Evolutionary conservation across 92 coral and sea anemone species (phyloP).

Genomic region (Pocillopora meandrina): DNA sequence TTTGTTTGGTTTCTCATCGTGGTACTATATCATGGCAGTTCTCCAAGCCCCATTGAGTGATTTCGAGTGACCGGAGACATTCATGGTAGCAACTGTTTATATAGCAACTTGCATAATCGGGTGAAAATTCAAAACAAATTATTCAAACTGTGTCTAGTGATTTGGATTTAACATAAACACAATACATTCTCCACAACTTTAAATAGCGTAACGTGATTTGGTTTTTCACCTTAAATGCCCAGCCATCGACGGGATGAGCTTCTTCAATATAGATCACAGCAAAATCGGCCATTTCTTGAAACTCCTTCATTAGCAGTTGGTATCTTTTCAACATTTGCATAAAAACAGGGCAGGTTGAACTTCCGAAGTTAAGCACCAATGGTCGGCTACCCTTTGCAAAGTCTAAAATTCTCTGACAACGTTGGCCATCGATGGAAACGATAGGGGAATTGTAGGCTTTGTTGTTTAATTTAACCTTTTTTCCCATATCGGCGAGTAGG

Average conservation of each 20-base stretch:
- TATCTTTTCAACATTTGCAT: constrained; percentile 44
- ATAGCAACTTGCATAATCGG: background rate
- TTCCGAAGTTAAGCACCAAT: constrained; percentile 75
- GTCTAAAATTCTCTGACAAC: constrained; percentile 54
- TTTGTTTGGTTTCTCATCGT: background rate
- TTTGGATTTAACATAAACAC: background rate
- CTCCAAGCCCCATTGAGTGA: background rate
- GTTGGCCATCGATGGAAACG: constrained; percentile 52
- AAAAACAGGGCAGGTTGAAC: constrained; percentile 76
- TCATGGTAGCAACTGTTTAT: background rate
- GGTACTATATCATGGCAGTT: background rate
- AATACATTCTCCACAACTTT: background rate
- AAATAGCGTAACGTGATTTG: background rate
- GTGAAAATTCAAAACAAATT: background rate
- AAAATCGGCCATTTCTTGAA: constrained; percentile 85
- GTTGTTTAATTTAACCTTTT: constrained; percentile 53
- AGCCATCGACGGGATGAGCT: constrained; percentile 91
- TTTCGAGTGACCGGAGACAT: too few species aligned
- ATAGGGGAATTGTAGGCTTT: constrained; percentile 74
- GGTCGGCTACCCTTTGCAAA: constrained; percentile 57
- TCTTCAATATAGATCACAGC: constrained; percentile 85
- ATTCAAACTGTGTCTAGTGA: background rate
- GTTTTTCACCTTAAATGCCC: constrained; percentile 90
- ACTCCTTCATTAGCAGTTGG: constrained; percentile 56
- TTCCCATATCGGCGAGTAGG: constrained; percentile 68